Evolutionary conservation across 2,888 invertebrate genomes (phyloP), one percentile per base, ranked within the genome.

Genomic region (Hirtodrosophila confusa): DNA sequence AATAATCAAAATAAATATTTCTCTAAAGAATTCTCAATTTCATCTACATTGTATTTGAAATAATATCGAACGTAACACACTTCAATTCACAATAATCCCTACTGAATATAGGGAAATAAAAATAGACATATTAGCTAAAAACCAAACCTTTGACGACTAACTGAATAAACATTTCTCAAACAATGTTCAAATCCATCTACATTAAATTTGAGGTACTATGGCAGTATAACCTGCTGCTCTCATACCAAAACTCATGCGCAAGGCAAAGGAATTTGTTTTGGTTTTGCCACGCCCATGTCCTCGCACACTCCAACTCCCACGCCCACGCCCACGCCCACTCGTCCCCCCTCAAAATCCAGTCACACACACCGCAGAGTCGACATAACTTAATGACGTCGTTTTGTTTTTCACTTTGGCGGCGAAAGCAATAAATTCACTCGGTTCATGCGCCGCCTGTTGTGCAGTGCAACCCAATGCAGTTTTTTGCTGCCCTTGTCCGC

Each of bases 371-470:
- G 33, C 50, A 64, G 45, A 66, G 61, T 68, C 76, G 78, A 84
- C 82, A 87, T 85, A 72, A 79, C 83, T 82, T 87, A 87, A 83
- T 87, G 87, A 83, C 80, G 82, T 87, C 87, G 79, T 82, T 83
- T 87, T 85, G 79, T 85, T 79, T 85, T 83, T 83, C 76, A 78
- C 85, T 78, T 80, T 76, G 74, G 67, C 78, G 68, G 74, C 66
- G 67, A 76, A 66, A 70, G 87, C 83, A 85, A 83, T 83, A 83
- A 86, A 83, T 83, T 87, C 69, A 78, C 70, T 74, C 74, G 74
- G 36, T 58, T 54, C 55, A 41, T 35, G 24, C 62, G 58, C 35
- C 48, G 55, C 63, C 44, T 50, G 53, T 50, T 58, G 53, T 51
- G 58, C 51, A 61, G 24, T 68, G 78, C 69, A 69, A 54, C 69